A percentile compares a stretch with the other conserved stretches of the same genome.
Evolutionary conservation across 1,140 invertebrate species (phyloP).

Genomic region (Drosophila athabasca): DNA sequence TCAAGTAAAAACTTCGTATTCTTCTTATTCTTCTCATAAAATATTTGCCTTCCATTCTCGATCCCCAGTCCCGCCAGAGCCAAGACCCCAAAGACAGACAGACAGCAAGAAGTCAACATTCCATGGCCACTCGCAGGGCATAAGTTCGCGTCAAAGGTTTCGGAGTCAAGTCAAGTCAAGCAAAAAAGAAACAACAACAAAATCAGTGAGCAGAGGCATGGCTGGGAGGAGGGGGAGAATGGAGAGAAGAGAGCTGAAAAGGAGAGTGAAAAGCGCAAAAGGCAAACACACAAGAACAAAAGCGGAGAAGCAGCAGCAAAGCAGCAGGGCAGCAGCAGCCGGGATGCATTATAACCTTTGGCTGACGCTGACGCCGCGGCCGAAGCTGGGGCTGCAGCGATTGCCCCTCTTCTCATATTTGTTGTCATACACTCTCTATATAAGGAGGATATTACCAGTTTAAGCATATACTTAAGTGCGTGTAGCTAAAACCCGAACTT

Average conservation of each 20-base stretch:
- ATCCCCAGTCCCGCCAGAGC: conserved; percentile 46
- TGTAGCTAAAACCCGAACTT: too few species aligned
- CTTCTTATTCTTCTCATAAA: too few species aligned
- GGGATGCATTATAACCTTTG: conserved; percentile 67
- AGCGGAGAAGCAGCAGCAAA: conserved; percentile 10
- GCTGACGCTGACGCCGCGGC: conserved; percentile 3
- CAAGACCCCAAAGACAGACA: conserved; percentile 29
- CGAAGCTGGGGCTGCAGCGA: conserved; percentile 6
- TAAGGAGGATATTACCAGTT: too few species aligned
- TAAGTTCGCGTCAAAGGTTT: conserved; percentile 82
- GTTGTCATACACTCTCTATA: too few species aligned
- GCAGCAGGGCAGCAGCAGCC: conserved; percentile 45
- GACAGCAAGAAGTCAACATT: conserved; percentile 75
- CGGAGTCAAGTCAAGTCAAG: conserved; percentile 46
- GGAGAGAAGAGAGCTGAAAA: conserved; percentile 24
- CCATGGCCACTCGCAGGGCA: conserved; percentile 80
- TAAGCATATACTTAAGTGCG: too few species aligned
- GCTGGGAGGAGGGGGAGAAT: conserved; percentile 10
- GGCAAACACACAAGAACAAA: conserved; percentile 47
- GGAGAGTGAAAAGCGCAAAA: conserved; percentile 61
- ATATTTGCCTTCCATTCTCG: conserved; percentile 17
- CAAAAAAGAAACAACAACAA: conserved; percentile 21
- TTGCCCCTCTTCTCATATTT: conserved; percentile 41
- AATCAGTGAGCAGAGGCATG: conserved; percentile 13
- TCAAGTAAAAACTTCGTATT: too few species aligned